These are phyloP conservation scores for Diorhabda carinulata DNA, from an alignment of 1,140 invertebrate genomes.

Conservation along the genomic window DNA sequence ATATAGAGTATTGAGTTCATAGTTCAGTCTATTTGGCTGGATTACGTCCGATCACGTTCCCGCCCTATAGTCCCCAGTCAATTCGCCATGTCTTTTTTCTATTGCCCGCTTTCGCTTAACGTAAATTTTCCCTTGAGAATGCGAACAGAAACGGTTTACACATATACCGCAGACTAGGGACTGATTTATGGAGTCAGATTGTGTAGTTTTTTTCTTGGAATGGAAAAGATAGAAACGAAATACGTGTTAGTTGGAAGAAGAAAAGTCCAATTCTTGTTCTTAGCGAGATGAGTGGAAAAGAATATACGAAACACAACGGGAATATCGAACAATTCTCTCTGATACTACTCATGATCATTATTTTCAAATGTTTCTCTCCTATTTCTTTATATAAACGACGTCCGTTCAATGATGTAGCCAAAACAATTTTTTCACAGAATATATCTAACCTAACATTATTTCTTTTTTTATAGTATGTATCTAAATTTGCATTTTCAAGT, in stretches of 20 bases:
- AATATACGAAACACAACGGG: too few relatives aligned
- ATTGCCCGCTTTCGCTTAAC: neutral
- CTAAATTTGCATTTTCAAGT: too few relatives aligned
- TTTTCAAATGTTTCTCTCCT: too few relatives aligned
- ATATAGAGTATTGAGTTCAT: neutral
- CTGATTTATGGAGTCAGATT: constrained; percentile 1
- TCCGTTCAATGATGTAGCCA: too few relatives aligned
- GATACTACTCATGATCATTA: too few relatives aligned
- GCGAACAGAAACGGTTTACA: constrained; percentile 1
- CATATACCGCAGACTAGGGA: neutral
- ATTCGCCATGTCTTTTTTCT: neutral
- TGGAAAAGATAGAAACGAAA: neutral
- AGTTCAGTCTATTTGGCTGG: neutral
- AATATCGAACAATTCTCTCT: too few relatives aligned
- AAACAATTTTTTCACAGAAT: too few relatives aligned
- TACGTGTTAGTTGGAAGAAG: neutral
- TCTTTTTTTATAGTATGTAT: too few relatives aligned
- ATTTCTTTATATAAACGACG: too few relatives aligned
- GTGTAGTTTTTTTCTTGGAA: neutral
- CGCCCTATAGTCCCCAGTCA: neutral
- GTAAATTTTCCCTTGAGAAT: neutral
- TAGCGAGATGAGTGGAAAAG: neutral
- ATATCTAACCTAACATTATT: too few relatives aligned
- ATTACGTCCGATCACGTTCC: neutral
- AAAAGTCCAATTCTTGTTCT: neutral